Conservation (phyloP, 2,113 vertebrate genomes). For the Melanocharis versteri region DNA sequence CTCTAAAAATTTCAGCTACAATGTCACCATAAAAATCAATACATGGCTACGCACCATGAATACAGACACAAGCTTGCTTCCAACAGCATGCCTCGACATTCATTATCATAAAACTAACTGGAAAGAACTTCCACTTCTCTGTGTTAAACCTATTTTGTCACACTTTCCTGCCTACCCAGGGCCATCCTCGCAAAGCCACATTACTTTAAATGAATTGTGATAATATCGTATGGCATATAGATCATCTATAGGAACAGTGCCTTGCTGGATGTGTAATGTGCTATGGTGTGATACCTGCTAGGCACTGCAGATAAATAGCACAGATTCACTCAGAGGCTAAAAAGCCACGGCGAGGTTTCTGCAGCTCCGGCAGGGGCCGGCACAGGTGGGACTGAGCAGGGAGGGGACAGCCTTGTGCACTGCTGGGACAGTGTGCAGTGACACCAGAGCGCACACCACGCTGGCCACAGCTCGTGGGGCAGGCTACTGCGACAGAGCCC, state of each 20-base stretch:
- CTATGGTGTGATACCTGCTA: neutral
- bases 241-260: neutral
- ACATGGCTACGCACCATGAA: conserved; percentile 60
- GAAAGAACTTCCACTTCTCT: conserved; percentile 5
- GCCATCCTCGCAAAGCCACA: conserved; percentile 16
- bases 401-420: neutral
- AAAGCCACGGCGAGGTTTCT: neutral
- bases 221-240: conserved; percentile 7
- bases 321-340: neutral
- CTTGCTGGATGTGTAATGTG: neutral
- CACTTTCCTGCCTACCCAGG: conserved; percentile 54
- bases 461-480: accelerated
- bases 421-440: neutral
- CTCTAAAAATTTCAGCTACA: conserved; percentile 71
- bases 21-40: conserved; percentile 75
- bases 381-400: neutral
- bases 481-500: accelerated
- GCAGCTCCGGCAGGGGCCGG: neutral
- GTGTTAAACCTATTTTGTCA: conserved; percentile 27
- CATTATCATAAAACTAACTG: conserved; percentile 62
- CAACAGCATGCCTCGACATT: conserved; percentile 11
- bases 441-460: accelerated
- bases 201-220: conserved; percentile 64
- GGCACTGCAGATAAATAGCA: neutral
- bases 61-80: conserved; percentile 64